These are phyloP conservation scores for Ptychochromis oligacanthus DNA, from an alignment of 2,113 vertebrate genomes.

Conservation along the genomic window DNA sequence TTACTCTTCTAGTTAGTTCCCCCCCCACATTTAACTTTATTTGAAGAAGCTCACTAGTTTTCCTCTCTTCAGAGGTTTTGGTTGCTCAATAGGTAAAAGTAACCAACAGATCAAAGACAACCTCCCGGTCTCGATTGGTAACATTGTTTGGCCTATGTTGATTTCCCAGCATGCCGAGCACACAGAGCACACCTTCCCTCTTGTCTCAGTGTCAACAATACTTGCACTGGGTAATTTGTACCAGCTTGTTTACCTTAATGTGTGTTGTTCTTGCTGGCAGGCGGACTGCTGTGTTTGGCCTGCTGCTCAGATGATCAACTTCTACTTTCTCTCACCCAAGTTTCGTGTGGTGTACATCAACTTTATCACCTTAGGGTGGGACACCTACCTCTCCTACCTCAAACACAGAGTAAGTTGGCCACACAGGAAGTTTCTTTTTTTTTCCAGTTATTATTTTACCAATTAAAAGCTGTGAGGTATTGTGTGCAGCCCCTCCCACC, in stretches of 20 bases:
- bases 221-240: neutral
- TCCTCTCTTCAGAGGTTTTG: neutral
- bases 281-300: conserved; percentile 93
- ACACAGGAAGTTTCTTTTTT: neutral
- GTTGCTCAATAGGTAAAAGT: neutral
- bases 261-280: conserved; percentile 54
- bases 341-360: conserved; percentile 91
- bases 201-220: neutral
- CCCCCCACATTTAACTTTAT: too few relatives aligned
- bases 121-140: neutral
- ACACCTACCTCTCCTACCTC: conserved; percentile 92
- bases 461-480: too few relatives aligned
- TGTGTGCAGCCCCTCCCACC: neutral
- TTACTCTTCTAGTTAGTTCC: neutral
- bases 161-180: neutral
- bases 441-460: too few relatives aligned
- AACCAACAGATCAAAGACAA: neutral
- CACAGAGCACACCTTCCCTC: neutral
- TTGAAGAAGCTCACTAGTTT: neutral
- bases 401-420: conserved; percentile 87
- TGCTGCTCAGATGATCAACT: conserved; percentile 88
- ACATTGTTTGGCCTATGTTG: neutral
- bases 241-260: conserved; percentile 1
- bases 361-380: conserved; percentile 90
- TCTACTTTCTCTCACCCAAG: conserved; percentile 87